Percentiles rank a stretch among this genome's conserved stretches.
phyloP scores from a whole-genome alignment of 2,888 invertebrate species.

The Tinea semifulvella region DNA sequence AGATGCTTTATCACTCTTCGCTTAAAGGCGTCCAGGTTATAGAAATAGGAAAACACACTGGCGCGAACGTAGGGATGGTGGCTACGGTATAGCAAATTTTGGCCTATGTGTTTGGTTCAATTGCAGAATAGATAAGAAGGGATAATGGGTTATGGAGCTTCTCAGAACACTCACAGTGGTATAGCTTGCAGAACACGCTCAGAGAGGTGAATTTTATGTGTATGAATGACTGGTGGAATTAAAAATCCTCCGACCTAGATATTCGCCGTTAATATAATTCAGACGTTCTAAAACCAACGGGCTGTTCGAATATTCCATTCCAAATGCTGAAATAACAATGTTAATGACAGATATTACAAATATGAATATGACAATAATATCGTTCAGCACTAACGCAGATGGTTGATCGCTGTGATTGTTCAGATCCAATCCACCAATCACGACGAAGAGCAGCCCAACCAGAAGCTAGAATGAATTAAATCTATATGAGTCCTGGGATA shows the following conservation, averaged over 20 bases:
- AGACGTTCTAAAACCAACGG: constrained; percentile 64
- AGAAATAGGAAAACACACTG: too few species aligned
- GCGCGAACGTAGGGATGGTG: too few species aligned
- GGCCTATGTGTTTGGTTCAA: too few species aligned
- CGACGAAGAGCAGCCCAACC: constrained; percentile 83
- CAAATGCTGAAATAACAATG: constrained; percentile 85
- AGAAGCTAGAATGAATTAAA: constrained; percentile 76
- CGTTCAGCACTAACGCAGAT: constrained; percentile 81
- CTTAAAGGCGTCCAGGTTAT: too few species aligned
- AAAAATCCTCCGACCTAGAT: constrained; percentile 42
- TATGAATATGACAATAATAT: constrained; percentile 80
- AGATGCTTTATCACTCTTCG: too few species aligned
- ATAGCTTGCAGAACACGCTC: too few species aligned
- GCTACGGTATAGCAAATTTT: too few species aligned
- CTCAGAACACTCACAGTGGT: too few species aligned
- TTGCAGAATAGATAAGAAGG: too few species aligned
- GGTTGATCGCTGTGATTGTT: constrained; percentile 78
- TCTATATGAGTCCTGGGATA: too few species aligned
- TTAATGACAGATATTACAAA: constrained; percentile 85
- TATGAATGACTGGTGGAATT: constrained; percentile 3
- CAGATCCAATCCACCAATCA: constrained; percentile 84
- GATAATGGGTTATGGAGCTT: too few species aligned
- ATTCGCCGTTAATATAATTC: constrained; percentile 44
- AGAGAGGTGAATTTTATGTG: too few species aligned
- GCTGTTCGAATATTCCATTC: constrained; percentile 79